A percentile compares a stretch with the other conserved stretches of the same genome.
Evolutionary conservation across 92 coral and sea anemone genomes (phyloP).

Genomic region (Galaxea fascicularis): DNA sequence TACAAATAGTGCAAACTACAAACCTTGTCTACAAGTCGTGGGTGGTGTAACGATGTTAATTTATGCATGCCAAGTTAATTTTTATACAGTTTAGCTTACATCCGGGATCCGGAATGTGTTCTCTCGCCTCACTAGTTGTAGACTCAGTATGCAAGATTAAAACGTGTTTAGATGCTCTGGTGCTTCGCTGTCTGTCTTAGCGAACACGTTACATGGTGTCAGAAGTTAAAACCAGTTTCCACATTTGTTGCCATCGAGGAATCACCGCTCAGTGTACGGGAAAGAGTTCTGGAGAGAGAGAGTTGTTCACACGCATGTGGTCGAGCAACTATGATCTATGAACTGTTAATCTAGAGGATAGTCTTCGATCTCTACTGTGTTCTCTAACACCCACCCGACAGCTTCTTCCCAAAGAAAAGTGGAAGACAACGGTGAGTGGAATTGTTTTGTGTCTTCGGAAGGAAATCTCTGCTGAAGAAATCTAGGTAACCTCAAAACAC

Average conservation of each 20-base stretch:
- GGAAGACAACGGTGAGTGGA: slow-evolving; percentile 7
- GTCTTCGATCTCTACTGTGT: slow-evolving; percentile 1
- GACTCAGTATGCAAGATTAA: not conserved
- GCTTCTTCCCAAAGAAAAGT: not conserved
- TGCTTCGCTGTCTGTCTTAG: no score
- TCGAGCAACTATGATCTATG: slow-evolving; percentile 18
- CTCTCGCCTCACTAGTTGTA: not conserved
- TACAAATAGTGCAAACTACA: no score
- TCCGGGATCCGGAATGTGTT: not conserved
- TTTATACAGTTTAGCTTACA: not conserved
- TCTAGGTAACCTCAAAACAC: not conserved
- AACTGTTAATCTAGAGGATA: slow-evolving; percentile 5
- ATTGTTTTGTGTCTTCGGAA: not conserved
- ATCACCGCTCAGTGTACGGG: no score
- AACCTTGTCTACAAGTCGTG: no score
- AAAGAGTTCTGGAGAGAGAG: slow-evolving; percentile 6
- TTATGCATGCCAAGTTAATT: not conserved
- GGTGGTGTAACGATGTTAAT: not conserved
- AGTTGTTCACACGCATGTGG: slow-evolving; percentile 4
- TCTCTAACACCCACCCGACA: not conserved
- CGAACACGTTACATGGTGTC: no score
- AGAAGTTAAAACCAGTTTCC: no score
- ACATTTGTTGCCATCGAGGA: no score
- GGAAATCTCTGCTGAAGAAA: not conserved
- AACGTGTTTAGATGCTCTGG: no score